Percentiles rank a stretch among this genome's conserved stretches.
Conservation (phyloP, 1,140 invertebrate species). For the Macrocentrus cingulum region DNA sequence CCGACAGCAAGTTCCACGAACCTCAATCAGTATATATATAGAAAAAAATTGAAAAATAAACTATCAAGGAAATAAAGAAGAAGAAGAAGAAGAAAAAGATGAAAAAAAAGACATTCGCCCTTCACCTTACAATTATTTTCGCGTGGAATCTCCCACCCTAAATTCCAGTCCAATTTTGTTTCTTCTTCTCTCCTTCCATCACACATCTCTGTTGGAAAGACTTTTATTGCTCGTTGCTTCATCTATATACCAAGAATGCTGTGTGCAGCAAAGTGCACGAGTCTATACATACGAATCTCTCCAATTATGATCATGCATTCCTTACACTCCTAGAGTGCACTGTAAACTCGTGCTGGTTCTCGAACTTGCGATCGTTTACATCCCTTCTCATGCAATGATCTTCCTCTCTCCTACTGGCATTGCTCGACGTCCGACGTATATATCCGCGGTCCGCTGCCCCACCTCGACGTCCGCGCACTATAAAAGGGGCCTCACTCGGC, state of each 20-base stretch:
- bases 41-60: background rate
- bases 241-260: no score
- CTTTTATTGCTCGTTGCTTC: no score
- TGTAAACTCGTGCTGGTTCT: slow-evolving; percentile 3
- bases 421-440: slow-evolving; percentile 13
- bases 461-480: slow-evolving; percentile 38
- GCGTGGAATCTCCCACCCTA: slow-evolving; percentile 19
- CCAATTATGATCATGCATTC: slow-evolving; percentile 11
- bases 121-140: slow-evolving; percentile 21
- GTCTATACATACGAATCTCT: background rate
- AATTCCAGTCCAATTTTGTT: slow-evolving; percentile 20
- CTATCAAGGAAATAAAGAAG: background rate
- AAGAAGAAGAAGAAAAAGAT: background rate
- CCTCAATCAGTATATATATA: background rate
- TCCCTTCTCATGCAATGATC: background rate
- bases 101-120: slow-evolving; percentile 10
- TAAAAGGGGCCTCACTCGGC: slow-evolving; percentile 51
- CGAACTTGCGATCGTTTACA: slow-evolving; percentile 9
- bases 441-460: slow-evolving; percentile 32
- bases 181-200: slow-evolving; percentile 1
- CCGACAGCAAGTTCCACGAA: no score
- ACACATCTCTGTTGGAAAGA: background rate
- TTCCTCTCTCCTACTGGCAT: background rate
- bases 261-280: background rate
- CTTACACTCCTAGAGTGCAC: background rate